phyloP scores from a whole-genome alignment of 2,797 vertebrate species.

The Pantherophis vulpinus region DNA sequence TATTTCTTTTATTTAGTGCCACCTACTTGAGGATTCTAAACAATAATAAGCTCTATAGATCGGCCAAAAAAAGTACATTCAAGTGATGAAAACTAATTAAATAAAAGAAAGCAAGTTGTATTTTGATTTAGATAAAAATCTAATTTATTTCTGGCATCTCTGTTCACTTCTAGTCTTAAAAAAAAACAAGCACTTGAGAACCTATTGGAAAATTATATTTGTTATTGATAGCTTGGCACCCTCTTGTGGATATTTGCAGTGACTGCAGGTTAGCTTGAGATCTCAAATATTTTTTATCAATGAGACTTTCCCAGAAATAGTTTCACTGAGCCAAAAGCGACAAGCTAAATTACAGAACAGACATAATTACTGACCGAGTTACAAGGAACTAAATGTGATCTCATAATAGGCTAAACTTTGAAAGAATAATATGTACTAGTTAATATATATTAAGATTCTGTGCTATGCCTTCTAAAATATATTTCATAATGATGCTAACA shows the following conservation, averaged over 20 bases:
- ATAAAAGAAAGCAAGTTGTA: not conserved
- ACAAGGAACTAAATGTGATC: not conserved
- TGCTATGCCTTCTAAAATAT: not conserved
- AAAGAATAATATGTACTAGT: not conserved
- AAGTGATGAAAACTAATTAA: not conserved
- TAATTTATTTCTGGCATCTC: not conserved
- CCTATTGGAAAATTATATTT: not conserved
- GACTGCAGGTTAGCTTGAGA: not conserved
- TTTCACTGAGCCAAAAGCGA: not conserved
- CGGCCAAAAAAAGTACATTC: not conserved
- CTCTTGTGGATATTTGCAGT: conserved; percentile 16
- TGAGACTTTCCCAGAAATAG: not conserved
- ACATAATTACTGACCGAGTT: not conserved
- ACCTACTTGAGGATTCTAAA: not conserved
- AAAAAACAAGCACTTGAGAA: not conserved
- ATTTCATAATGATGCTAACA: not conserved
- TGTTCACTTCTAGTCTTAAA: not conserved
- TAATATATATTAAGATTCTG: not conserved
- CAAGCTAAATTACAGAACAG: not conserved
- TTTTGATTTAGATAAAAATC: not conserved
- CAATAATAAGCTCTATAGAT: not conserved
- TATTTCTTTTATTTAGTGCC: not conserved
- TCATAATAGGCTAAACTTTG: not conserved
- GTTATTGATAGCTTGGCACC: conserved; percentile 7
- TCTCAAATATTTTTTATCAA: not conserved